Percentiles rank a stretch among this genome's conserved stretches.
Conservation (phyloP, 35 echinoderm and acorn worm genomes). For the Patiria miniata region DNA sequence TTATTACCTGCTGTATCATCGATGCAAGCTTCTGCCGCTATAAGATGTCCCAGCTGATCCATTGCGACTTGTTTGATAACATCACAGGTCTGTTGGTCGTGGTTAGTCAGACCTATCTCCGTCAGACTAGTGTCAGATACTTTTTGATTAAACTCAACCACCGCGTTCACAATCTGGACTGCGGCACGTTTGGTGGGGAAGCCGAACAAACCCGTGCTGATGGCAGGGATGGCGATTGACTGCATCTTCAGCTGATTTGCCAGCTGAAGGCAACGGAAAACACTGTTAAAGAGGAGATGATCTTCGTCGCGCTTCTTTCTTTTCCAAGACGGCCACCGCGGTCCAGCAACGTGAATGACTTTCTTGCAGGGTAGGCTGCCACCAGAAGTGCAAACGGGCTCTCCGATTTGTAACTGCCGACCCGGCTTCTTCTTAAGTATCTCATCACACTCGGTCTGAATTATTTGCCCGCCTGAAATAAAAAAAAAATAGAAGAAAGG, state of each 20-base stretch:
- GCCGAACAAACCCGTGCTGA: constrained; percentile 42
- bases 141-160: background rate
- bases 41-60: background rate
- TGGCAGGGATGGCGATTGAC: constrained; percentile 42
- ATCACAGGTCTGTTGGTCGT: background rate
- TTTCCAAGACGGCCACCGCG: background rate
- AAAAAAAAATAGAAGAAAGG: background rate
- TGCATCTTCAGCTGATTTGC: background rate
- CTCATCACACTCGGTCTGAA: constrained; percentile 34
- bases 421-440: constrained; percentile 17
- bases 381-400: constrained; percentile 33
- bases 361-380: constrained; percentile 53
- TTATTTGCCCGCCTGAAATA: constrained; percentile 31
- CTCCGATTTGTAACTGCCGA: background rate
- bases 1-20: background rate
- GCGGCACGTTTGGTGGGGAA: constrained; percentile 29
- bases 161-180: constrained; percentile 20
- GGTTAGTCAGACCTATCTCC: background rate
- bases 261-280: background rate
- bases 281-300: background rate
- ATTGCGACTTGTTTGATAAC: background rate
- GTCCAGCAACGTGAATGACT: constrained; percentile 39
- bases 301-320: background rate
- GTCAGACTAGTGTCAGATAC: background rate
- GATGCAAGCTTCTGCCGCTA: background rate